phyloP scores from a whole-genome alignment of 2,113 vertebrate genomes.

The Tapirus terrestris region DNA sequence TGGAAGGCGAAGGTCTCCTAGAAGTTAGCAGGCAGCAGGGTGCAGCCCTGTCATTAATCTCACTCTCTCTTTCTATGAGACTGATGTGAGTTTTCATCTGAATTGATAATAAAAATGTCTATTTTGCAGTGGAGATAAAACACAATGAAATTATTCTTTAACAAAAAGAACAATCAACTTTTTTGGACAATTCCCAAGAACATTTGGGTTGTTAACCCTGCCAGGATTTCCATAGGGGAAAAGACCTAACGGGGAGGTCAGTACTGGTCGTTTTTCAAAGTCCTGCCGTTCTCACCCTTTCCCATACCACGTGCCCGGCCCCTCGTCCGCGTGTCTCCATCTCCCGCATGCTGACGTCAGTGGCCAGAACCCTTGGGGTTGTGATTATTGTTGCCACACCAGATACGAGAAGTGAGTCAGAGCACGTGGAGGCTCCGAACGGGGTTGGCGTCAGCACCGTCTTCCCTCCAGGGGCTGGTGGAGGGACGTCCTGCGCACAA shows the following conservation, averaged over 20 bases:
- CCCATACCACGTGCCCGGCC: neutral
- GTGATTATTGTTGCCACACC: neutral
- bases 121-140: neutral
- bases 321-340: neutral
- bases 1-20: neutral
- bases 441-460: neutral
- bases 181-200: neutral
- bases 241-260: neutral
- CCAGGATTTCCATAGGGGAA: neutral
- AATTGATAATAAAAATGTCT: neutral
- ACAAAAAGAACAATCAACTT: neutral
- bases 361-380: neutral
- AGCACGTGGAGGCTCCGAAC: neutral
- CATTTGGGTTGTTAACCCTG: neutral
- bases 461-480: neutral
- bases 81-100: neutral
- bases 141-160: neutral
- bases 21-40: accelerated
- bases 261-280: neutral
- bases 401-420: neutral
- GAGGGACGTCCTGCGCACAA: accelerated
- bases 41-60: accelerated
- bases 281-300: neutral
- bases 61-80: accelerated
- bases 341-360: neutral